A percentile compares a stretch with the other conserved stretches of the same genome.
Conservation (phyloP, 2,888 invertebrate species). For the Caenorhabditis drosophilae region DNA sequence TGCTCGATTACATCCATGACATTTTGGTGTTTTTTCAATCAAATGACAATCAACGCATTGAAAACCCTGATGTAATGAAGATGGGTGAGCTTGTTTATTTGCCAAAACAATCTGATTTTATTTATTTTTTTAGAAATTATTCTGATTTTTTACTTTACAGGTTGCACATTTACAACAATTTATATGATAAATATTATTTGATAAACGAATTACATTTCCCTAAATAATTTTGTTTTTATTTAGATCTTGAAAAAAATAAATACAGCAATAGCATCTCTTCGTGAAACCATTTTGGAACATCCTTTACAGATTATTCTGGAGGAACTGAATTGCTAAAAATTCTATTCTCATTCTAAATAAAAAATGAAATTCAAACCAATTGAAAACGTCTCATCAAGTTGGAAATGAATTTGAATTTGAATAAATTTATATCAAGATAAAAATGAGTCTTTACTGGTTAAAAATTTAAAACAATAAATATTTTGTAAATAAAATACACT, state of each 20-base stretch:
- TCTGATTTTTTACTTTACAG: not conserved
- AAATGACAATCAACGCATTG: slow-evolving; percentile 1
- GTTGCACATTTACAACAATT: not conserved
- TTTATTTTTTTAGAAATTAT: not conserved
- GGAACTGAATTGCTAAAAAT: not conserved
- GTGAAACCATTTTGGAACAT: not conserved
- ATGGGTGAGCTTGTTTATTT: not conserved
- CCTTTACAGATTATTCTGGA: not conserved
- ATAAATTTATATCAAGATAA: too few relatives aligned
- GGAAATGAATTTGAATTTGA: too few relatives aligned
- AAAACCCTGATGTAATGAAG: not conserved
- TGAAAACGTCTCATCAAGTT: too few relatives aligned
- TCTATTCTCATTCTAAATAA: not conserved
- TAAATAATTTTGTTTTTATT: not conserved
- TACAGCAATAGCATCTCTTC: not conserved
- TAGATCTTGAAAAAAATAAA: not conserved
- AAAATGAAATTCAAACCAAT: not conserved
- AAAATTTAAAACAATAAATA: too few relatives aligned
- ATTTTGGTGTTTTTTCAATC: not conserved
- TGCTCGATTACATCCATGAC: slow-evolving; percentile 1
- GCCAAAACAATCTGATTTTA: not conserved
- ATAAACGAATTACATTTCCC: not conserved
- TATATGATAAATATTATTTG: not conserved
- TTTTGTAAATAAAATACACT: too few relatives aligned
- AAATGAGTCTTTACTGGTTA: too few relatives aligned